These are phyloP conservation scores for Conopomorpha cramerella DNA, from an alignment of 1,140 invertebrate genomes.

Conservation along the genomic window DNA sequence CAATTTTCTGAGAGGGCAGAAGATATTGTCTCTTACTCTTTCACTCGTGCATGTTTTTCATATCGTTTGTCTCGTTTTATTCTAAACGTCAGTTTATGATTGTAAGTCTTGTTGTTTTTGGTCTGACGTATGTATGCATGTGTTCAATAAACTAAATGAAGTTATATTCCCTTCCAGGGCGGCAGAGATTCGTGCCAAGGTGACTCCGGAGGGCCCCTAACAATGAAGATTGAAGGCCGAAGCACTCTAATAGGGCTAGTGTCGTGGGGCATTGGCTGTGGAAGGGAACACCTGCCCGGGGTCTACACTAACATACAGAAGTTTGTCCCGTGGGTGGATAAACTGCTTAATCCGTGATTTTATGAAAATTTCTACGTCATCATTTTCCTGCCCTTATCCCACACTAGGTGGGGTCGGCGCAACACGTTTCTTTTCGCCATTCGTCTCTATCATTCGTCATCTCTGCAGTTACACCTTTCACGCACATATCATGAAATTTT, in stretches of 20 bases:
- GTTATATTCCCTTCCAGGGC: conserved; percentile 61
- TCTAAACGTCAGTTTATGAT: too few relatives aligned
- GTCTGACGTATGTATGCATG: too few relatives aligned
- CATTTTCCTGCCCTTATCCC: too few relatives aligned
- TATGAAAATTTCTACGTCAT: too few relatives aligned
- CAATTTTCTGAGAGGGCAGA: too few relatives aligned
- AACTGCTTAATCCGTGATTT: conserved; percentile 30
- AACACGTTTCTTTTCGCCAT: too few relatives aligned
- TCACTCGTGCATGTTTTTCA: too few relatives aligned
- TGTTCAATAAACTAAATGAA: too few relatives aligned
- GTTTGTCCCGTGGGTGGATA: conserved; percentile 91
- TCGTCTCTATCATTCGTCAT: not conserved
- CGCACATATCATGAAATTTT: not conserved
- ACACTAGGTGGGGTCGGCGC: too few relatives aligned
- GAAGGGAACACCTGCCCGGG: conserved; percentile 84
- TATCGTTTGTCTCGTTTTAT: too few relatives aligned
- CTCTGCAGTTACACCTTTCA: not conserved
- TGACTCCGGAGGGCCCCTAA: conserved; percentile 83
- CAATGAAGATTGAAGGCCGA: conserved; percentile 78
- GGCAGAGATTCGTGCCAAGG: conserved; percentile 77
- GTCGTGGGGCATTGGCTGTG: conserved; percentile 90
- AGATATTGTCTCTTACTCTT: too few relatives aligned
- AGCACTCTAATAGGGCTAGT: conserved; percentile 86
- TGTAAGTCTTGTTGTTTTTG: too few relatives aligned
- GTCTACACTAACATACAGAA: conserved; percentile 92